Percentiles rank a stretch among this genome's conserved stretches.
Conservation (phyloP, 2,113 vertebrate species). For the Laticauda laticaudata region DNA sequence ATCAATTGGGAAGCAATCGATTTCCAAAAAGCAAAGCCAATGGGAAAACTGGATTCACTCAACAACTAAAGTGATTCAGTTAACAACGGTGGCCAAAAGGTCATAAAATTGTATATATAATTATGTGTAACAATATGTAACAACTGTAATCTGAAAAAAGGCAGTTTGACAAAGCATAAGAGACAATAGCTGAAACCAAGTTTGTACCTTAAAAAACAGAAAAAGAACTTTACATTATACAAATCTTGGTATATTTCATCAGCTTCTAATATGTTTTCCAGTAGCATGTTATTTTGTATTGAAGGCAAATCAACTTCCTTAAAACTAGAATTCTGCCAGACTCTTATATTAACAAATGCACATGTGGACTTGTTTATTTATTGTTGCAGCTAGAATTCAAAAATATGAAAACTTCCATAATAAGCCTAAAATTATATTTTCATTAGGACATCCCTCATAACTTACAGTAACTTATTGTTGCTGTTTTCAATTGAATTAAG, state of each 20-base stretch:
- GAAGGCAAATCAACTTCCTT: background rate
- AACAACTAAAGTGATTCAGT: background rate
- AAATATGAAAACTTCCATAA: background rate
- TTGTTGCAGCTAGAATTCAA: background rate
- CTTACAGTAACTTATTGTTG: background rate
- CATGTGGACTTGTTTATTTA: background rate
- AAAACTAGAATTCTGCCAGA: background rate
- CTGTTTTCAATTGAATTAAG: background rate
- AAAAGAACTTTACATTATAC: background rate
- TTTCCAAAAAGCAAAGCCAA: background rate
- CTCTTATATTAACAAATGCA: background rate
- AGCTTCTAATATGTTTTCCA: constrained; percentile 14
- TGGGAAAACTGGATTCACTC: background rate
- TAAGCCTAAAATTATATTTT: background rate
- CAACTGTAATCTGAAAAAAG: background rate
- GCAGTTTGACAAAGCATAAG: background rate
- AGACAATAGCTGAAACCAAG: background rate
- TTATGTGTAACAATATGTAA: too few species aligned
- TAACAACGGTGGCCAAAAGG: background rate
- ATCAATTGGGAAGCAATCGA: background rate
- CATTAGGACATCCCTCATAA: background rate
- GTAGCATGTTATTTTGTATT: background rate
- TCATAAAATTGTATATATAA: background rate
- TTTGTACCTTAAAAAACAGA: background rate
- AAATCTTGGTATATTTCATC: constrained; percentile 16